These are phyloP conservation scores for Enteromius fasciolatus DNA, from an alignment of 2,797 vertebrate genomes.

Conservation along the genomic window DNA sequence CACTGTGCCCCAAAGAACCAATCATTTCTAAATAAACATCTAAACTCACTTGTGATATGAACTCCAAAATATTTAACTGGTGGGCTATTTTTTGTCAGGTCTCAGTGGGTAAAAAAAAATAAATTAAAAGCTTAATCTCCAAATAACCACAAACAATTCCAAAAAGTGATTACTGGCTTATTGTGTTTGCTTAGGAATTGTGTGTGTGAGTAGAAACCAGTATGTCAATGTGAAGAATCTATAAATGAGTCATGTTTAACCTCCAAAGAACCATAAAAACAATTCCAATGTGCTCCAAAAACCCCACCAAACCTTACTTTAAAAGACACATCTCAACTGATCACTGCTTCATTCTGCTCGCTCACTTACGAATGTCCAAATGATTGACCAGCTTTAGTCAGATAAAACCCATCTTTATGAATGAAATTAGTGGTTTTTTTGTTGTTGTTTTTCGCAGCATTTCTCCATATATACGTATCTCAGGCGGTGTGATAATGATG, in stretches of 20 bases:
- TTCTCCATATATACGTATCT: conserved; percentile 36
- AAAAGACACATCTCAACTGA: neutral
- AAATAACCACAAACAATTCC: neutral
- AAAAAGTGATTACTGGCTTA: neutral
- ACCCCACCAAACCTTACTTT: neutral
- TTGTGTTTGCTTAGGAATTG: neutral
- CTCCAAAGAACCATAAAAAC: conserved; percentile 1
- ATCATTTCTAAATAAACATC: neutral
- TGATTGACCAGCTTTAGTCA: neutral
- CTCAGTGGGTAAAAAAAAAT: neutral
- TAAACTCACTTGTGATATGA: neutral
- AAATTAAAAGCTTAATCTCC: neutral
- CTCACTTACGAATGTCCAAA: neutral
- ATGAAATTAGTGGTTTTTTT: neutral
- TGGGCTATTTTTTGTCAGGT: neutral
- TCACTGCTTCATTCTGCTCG: neutral
- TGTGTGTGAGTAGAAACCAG: neutral
- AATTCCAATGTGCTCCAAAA: neutral
- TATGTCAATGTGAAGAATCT: neutral
- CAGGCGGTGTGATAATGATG: neutral
- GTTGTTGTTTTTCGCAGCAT: neutral
- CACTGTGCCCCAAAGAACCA: neutral
- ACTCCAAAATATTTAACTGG: neutral
- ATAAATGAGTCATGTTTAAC: neutral
- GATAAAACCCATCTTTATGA: neutral